phyloP scores from a whole-genome alignment of 2,888 invertebrate genomes.

The Parnassius smintheus region DNA sequence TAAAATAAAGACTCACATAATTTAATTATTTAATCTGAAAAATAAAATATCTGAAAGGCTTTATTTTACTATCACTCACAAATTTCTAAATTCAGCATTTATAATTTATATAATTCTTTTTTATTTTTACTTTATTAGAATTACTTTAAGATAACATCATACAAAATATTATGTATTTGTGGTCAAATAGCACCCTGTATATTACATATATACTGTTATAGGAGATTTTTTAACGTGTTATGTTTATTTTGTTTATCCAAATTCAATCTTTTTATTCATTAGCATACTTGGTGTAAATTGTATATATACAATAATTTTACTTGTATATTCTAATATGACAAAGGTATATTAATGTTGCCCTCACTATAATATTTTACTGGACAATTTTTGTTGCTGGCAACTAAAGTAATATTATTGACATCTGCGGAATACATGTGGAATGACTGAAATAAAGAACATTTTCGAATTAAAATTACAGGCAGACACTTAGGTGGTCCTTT shows the following conservation, averaged over 20 bases:
- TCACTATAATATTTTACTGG: neutral
- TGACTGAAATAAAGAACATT: no score
- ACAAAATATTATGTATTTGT: conserved; percentile 7
- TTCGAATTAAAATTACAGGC: no score
- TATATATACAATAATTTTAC: no score
- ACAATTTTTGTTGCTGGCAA: neutral
- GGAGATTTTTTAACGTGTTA: neutral
- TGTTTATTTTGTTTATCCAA: neutral
- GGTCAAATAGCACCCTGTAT: conserved; percentile 19
- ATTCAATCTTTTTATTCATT: neutral
- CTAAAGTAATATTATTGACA: neutral
- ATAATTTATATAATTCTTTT: neutral
- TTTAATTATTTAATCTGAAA: no score
- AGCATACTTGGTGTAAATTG: no score
- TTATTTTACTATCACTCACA: neutral
- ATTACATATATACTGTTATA: neutral
- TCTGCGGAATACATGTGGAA: no score
- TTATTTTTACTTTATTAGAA: neutral
- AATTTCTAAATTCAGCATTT: conserved; percentile 4
- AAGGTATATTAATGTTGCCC: neutral
- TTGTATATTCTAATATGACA: neutral
- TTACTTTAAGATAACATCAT: neutral
- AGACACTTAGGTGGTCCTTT: no score
- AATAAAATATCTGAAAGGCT: no score
- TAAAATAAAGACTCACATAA: neutral